phyloP scores from a whole-genome alignment of 2,888 invertebrate genomes.

The Pyrochroa serraticornis region DNA sequence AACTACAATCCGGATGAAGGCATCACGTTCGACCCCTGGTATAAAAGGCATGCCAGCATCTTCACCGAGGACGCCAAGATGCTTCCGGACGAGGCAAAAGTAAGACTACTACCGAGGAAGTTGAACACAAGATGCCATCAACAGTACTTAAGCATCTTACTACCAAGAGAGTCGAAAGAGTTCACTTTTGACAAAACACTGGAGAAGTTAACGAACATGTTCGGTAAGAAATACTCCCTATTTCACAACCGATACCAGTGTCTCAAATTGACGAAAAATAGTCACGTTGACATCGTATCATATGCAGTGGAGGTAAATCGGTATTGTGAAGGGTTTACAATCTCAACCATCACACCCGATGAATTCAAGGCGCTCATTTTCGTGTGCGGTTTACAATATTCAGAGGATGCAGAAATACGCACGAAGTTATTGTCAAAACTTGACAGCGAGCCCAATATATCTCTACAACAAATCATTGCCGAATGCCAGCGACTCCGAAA shows the following conservation, averaged over 20 bases:
- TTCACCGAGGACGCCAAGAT: not conserved
- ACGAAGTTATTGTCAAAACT: too few species aligned
- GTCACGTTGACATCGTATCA: not conserved
- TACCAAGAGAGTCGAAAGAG: not conserved
- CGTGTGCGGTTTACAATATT: too few species aligned
- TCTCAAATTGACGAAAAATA: not conserved
- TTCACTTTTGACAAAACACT: not conserved
- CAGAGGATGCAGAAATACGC: too few species aligned
- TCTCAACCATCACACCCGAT: not conserved
- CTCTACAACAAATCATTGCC: too few species aligned
- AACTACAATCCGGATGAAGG: too few species aligned
- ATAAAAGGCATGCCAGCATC: not conserved
- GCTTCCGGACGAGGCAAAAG: not conserved
- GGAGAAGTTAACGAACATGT: not conserved
- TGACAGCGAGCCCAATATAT: too few species aligned
- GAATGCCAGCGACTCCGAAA: too few species aligned
- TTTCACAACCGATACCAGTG: not conserved
- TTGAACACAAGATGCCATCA: not conserved
- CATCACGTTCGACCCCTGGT: too few species aligned
- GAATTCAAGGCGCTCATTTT: not conserved
- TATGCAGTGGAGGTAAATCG: not conserved
- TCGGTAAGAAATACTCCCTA: not conserved
- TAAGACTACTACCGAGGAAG: not conserved
- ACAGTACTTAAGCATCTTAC: not conserved
- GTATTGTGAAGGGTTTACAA: slow-evolving; percentile 4